Evolutionary conservation across 2,113 vertebrate genomes (phyloP), one percentile per base, ranked within the genome.

Genomic region (Poeciliopsis turrubarensis): DNA sequence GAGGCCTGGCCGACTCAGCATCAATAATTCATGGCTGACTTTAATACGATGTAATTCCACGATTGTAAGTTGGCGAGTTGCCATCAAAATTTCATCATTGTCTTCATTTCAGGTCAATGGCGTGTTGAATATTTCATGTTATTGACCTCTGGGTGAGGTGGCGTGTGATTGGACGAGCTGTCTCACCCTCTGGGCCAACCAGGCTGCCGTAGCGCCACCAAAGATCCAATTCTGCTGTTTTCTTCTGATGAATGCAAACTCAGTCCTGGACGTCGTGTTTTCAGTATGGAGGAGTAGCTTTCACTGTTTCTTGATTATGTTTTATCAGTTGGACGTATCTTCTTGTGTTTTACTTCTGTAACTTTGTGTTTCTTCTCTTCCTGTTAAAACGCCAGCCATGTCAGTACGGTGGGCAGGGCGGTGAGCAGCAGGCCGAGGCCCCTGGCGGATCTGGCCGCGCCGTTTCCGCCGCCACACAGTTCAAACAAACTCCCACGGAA

Each of bases 401-500:
- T 95, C 89, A 96, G 94, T 90, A 97, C 78, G 80, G 95, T 94
- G 81, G 95, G 95, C 86, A 97, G 93, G 65, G 94, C 86, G 85
- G 81, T 93, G 71, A 97, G 93, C 54, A 97, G 91, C 91, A 96
- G 66, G n/a, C 92, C 86, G 73, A 94, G 80, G 79, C 95, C 94
- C 54, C 87, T 79, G 73, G 92, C 87, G 47, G 93, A 82, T 44
- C 89, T 86, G 10, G 94, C 92, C 63, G 96, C 95, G 51, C 93
- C 94, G 85, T 95, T 96, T 86, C 95, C 92, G 57, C 95, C 92
- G 77, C 95, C 94, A 86, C 98, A 99, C 86, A 99, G 97, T 96
- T 99, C 96, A 93, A 99, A 99, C 93, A 99, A 94, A 94, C 96
- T 99, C 94, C 97, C 98, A 85, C 96, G 95, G 92, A 98, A 97